A percentile compares a stretch with the other conserved stretches of the same genome.
phyloP scores from a whole-genome alignment of 2,797 vertebrate genomes.

The Phoxinus dragarum region DNA sequence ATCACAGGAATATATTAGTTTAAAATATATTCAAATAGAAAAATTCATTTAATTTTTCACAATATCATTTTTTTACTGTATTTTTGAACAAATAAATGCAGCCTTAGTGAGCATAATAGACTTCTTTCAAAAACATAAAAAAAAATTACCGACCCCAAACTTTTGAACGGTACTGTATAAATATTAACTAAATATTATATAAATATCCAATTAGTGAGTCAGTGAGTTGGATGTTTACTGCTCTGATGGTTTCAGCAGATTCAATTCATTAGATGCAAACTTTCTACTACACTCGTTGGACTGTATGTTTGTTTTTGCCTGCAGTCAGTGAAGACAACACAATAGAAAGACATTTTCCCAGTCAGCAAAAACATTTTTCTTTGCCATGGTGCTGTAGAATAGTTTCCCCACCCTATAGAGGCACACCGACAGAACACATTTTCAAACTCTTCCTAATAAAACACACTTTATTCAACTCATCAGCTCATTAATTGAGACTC shows the following conservation, averaged over 20 bases:
- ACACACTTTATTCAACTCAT: background rate
- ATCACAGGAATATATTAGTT: background rate
- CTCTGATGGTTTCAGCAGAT: background rate
- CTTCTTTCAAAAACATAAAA: background rate
- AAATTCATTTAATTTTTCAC: background rate
- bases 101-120: background rate
- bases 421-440: background rate
- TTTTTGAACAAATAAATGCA: constrained; percentile 3
- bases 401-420: background rate
- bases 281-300: background rate
- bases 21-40: background rate
- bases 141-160: background rate
- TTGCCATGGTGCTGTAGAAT: background rate
- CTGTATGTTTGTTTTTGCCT: background rate
- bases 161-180: background rate
- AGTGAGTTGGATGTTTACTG: background rate
- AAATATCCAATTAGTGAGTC: background rate
- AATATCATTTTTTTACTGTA: too few species aligned
- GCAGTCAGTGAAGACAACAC: background rate
- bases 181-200: constrained; percentile 13
- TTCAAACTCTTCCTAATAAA: background rate
- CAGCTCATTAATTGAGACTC: background rate
- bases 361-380: background rate
- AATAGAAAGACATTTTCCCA: background rate
- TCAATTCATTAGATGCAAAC: background rate